phyloP scores from a whole-genome alignment of 2,113 vertebrate genomes.

The Spermophilus dauricus region DNA sequence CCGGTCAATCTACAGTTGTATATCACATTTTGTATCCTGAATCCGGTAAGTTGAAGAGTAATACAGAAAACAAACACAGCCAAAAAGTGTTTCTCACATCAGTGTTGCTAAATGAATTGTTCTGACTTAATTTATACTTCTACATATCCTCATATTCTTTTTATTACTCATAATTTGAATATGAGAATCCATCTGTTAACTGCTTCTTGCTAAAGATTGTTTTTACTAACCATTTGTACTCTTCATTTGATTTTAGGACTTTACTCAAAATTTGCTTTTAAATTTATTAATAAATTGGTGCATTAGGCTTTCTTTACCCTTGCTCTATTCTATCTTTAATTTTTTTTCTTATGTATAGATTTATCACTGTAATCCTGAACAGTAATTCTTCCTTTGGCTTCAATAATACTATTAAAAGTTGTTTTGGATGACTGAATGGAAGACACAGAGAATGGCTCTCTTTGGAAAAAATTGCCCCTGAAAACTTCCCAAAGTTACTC shows the following conservation, averaged over 20 bases:
- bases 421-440: neutral
- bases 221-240: neutral
- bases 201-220: neutral
- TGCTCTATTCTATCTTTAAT: neutral
- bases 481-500: neutral
- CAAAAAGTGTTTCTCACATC: neutral
- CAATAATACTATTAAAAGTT: neutral
- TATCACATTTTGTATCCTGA: neutral
- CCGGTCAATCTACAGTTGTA: neutral
- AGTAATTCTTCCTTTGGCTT: neutral
- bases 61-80: neutral
- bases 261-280: neutral
- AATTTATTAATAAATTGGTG: neutral
- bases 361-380: neutral
- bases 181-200: neutral
- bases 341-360: neutral
- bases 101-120: neutral
- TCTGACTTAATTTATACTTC: neutral
- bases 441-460: neutral
- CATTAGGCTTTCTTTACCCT: neutral
- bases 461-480: neutral
- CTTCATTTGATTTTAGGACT: neutral
- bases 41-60: neutral
- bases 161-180: neutral
- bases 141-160: neutral